These are phyloP conservation scores for Ormyrus nitidulus DNA, from an alignment of 2,888 invertebrate genomes.

Conservation along the genomic window DNA sequence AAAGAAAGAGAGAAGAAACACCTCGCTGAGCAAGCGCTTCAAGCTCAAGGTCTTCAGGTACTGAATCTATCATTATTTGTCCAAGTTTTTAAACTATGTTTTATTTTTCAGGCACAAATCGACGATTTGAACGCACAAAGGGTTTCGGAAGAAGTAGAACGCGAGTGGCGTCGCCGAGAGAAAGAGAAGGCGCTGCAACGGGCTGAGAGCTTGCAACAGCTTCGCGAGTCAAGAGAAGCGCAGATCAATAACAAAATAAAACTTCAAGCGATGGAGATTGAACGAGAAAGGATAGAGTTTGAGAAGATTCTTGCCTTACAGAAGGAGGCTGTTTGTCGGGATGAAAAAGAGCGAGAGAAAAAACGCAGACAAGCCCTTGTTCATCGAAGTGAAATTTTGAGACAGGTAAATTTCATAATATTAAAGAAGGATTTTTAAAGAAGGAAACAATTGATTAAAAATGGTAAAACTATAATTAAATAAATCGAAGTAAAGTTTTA, in stretches of 20 bases:
- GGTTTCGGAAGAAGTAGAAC: conserved; percentile 80
- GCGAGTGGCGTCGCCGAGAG: conserved; percentile 83
- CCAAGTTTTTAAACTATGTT: neutral
- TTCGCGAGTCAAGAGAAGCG: conserved; percentile 78
- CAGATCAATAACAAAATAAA: conserved; percentile 80
- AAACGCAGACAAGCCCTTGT: conserved; percentile 75
- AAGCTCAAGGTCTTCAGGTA: conserved; percentile 65
- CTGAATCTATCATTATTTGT: neutral
- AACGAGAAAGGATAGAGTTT: conserved; percentile 81
- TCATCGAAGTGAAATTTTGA: conserved; percentile 81
- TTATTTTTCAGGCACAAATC: conserved; percentile 73
- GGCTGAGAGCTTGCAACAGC: conserved; percentile 76
- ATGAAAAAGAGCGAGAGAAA: conserved; percentile 75
- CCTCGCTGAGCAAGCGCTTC: conserved; percentile 64
- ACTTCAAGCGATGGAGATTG: conserved; percentile 82
- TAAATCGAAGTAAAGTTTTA: neutral
- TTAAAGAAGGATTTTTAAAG: neutral
- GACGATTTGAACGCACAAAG: conserved; percentile 78
- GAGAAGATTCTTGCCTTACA: conserved; percentile 79
- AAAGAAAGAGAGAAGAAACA: conserved; percentile 79
- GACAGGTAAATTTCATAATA: conserved; percentile 75
- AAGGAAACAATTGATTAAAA: conserved; percentile 11
- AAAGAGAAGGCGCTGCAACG: conserved; percentile 79
- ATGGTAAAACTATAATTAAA: neutral
- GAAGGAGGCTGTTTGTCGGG: conserved; percentile 77